These are phyloP conservation scores for Cynopterus brachyotis DNA, from an alignment of 2,113 vertebrate genomes.

Conservation along the genomic window DNA sequence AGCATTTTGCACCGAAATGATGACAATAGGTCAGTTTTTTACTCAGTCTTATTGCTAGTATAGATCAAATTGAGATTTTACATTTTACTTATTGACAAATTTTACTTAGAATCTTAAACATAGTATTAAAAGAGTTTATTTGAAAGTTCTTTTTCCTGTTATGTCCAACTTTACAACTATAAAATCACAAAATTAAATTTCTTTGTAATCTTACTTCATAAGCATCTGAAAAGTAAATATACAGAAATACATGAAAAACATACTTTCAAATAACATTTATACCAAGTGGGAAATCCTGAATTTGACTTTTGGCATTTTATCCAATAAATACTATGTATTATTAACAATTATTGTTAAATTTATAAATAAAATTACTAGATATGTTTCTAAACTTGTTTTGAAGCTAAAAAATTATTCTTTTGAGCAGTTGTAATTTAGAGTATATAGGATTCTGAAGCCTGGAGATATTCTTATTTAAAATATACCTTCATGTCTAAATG, in stretches of 20 bases:
- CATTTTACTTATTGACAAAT: neutral
- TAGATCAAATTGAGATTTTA: neutral
- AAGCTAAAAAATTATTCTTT: neutral
- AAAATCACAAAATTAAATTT: neutral
- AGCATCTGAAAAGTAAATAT: neutral
- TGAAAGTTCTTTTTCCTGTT: neutral
- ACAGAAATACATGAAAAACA: neutral
- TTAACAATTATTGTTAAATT: neutral
- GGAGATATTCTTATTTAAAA: neutral
- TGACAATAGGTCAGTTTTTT: neutral
- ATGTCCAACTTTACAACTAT: neutral
- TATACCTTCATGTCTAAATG: slow-evolving; percentile 19
- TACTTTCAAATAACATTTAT: neutral
- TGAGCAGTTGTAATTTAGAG: neutral
- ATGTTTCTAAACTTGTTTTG: neutral
- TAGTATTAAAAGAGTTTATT: neutral
- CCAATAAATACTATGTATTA: neutral
- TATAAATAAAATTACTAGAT: neutral
- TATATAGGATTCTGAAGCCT: neutral
- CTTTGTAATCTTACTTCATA: neutral
- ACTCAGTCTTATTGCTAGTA: neutral
- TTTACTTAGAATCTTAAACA: slow-evolving; percentile 15
- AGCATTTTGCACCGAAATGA: neutral
- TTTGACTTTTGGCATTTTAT: neutral
- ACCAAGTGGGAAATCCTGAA: neutral